phyloP scores from a whole-genome alignment of 2,113 vertebrate species.

The Calonectris borealis region DNA sequence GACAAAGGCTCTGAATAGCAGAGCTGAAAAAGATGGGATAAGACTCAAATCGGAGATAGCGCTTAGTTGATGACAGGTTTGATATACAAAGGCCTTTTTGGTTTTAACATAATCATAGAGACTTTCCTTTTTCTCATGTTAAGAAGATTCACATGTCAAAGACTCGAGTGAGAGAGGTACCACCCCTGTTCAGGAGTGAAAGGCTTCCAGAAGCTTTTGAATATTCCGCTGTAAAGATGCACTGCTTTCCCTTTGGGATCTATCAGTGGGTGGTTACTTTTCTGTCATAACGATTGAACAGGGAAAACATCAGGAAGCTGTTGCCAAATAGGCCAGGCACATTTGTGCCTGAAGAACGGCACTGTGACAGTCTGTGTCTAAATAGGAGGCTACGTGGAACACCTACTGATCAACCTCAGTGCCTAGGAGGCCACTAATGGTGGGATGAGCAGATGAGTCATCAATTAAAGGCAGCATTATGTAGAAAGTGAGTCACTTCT shows the following conservation, averaged over 20 bases:
- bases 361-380: neutral
- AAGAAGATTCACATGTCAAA: neutral
- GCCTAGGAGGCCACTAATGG: neutral
- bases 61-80: neutral
- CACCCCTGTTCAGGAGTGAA: neutral
- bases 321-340: neutral
- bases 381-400: neutral
- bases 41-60: neutral
- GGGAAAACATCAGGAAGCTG: neutral
- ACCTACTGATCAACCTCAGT: neutral
- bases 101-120: neutral
- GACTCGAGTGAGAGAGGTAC: neutral
- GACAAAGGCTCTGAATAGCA: neutral
- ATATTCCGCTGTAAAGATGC: neutral
- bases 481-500: neutral
- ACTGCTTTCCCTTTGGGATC: neutral
- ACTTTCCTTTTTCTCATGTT: neutral
- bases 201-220: neutral
- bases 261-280: neutral
- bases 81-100: neutral
- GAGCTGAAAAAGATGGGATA: neutral
- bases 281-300: accelerated
- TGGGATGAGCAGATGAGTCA: neutral
- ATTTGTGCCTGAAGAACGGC: neutral
- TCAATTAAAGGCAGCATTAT: neutral